Evolutionary conservation across 2,797 vertebrate species (phyloP), one percentile per base, ranked within the genome.

Genomic region (Tolypeutes matacus): DNA sequence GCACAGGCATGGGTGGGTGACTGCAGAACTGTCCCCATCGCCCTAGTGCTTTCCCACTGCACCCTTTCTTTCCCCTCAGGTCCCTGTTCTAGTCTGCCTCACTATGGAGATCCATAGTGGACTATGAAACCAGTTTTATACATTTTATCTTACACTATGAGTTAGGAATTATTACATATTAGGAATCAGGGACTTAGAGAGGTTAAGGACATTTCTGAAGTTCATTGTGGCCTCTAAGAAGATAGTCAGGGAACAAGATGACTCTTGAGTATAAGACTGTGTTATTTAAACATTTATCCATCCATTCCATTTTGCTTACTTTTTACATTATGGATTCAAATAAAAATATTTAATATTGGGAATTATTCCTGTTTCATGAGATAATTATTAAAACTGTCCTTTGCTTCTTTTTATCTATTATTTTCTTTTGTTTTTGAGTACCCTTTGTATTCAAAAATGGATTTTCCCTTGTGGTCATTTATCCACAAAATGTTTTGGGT

Each of bases 291-390:
- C 7, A 53, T 31, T 78, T 81, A n/a, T 65, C 65, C 76, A 80
- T 82, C 15, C 36, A 80, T 42, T 76, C 11, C 5, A 65, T 65
- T 86, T 91, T 86, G 65, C 18, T 87, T 76, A 94, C 25, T 88
- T 76, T 83, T 95, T 89, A 49, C 2, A 34, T 36, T 84, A 62
- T 58, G 31, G 20, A 36, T 46, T 93, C 49, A 86, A 84, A 72
- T 62, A 90, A 72, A 58, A 75, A 39, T 81, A 80, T 18, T 58
- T 86, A 70, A 73, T 20, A 46, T 23, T 39, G 31, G 5, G 67
- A 93, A 42, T 91, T 95, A 53, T 78, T 64, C 83, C 64, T 87
- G 15, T 82, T 87, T 93, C 80, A 90, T 92, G 49, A 90, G 62
- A 82, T 90, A 53, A 1, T 75, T 39, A 39, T 91, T 92, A 77